phyloP scores from a whole-genome alignment of 2,888 invertebrate species.

The Silvanus unidentatus region DNA sequence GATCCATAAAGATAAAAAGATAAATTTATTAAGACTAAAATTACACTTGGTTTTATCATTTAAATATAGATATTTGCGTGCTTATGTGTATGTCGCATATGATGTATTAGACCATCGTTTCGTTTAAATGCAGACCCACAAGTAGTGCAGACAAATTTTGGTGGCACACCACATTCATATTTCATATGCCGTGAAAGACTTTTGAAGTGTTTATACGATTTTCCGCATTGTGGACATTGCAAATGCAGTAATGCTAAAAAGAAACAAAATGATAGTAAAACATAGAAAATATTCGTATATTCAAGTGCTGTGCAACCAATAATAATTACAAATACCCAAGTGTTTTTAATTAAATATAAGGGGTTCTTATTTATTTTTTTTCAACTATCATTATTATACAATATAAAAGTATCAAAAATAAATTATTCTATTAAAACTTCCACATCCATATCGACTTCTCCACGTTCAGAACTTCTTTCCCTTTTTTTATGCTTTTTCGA shows the following conservation, averaged over 20 bases:
- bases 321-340: too few relatives aligned
- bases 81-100: conserved; percentile 24
- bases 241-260: too few relatives aligned
- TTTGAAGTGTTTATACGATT: conserved; percentile 34
- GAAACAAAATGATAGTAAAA: too few relatives aligned
- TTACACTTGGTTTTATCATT: too few relatives aligned
- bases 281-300: too few relatives aligned
- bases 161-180: conserved; percentile 39
- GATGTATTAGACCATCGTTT: conserved; percentile 49
- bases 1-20: too few relatives aligned
- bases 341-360: too few relatives aligned
- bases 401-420: not conserved
- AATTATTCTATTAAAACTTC: conserved; percentile 2
- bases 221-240: conserved; percentile 31
- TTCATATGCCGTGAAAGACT: conserved; percentile 37
- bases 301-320: too few relatives aligned
- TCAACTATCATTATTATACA: too few relatives aligned
- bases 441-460: not conserved
- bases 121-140: conserved; percentile 46
- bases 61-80: too few relatives aligned
- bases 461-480: not conserved
- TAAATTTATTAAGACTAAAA: too few relatives aligned
- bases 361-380: too few relatives aligned
- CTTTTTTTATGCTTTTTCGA: conserved; percentile 27
- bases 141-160: conserved; percentile 48